Conservation (phyloP, 1,140 invertebrate species). For the Muscidifurax raptorellus region DNA sequence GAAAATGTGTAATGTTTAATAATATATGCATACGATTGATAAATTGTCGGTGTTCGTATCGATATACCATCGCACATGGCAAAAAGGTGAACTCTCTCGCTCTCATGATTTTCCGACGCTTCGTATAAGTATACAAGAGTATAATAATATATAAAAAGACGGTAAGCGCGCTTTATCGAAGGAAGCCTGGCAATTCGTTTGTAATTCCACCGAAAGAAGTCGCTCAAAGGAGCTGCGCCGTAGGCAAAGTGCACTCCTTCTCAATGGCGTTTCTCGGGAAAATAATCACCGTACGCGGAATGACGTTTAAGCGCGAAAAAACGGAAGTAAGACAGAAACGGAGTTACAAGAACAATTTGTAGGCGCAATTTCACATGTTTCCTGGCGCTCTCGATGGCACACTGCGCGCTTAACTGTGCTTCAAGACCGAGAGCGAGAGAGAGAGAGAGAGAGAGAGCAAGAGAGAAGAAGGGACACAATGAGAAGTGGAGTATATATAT, state of each 20-base stretch:
- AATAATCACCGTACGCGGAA: conserved; percentile 49
- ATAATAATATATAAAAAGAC: no score
- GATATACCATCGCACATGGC: no score
- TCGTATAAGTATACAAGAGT: no score
- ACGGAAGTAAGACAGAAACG: conserved; percentile 49
- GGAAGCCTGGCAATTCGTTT: conserved; percentile 30
- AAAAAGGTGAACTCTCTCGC: no score
- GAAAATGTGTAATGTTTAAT: no score
- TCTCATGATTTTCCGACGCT: no score
- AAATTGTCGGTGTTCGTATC: no score
- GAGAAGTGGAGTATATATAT: conserved; percentile 10
- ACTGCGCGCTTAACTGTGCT: conserved; percentile 43
- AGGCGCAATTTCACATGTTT: conserved; percentile 53
- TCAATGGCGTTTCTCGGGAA: conserved; percentile 47
- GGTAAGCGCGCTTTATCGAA: conserved; percentile 11
- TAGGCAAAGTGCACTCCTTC: conserved; percentile 15
- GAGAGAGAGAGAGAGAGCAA: conserved; percentile 24
- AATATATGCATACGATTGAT: no score
- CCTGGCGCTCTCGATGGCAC: conserved; percentile 44
- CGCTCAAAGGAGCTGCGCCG: neutral
- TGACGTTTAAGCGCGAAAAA: conserved; percentile 46
- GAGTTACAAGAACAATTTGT: conserved; percentile 52
- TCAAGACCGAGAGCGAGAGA: neutral
- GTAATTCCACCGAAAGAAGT: conserved; percentile 32
- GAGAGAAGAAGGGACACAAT: conserved; percentile 20